These are phyloP conservation scores for Anoplolepis gracilipes DNA, from an alignment of 1,140 invertebrate genomes.

Conservation along the genomic window DNA sequence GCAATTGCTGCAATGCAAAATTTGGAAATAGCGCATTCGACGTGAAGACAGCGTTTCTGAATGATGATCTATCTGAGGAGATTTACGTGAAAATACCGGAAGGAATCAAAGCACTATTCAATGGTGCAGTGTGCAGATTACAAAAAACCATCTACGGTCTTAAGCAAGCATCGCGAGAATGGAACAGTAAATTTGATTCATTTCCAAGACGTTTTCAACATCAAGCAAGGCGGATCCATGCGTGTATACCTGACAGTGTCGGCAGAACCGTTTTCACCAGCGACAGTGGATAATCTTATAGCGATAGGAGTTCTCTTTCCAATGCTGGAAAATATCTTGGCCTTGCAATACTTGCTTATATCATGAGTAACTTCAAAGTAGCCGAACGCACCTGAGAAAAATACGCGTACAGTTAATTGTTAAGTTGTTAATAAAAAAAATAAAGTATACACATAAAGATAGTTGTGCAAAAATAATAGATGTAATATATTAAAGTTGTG, in stretches of 20 bases:
- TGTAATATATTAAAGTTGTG: no score
- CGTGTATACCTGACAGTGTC: slow-evolving; percentile 89
- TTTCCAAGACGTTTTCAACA: not conserved
- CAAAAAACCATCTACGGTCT: slow-evolving; percentile 1
- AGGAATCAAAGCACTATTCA: not conserved
- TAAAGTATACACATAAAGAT: no score
- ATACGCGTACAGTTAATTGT: no score
- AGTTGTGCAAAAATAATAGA: no score
- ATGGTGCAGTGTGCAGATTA: slow-evolving; percentile 4
- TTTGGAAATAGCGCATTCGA: not conserved
- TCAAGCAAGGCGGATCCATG: not conserved
- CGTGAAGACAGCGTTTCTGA: not conserved
- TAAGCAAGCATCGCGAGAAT: slow-evolving; percentile 31
- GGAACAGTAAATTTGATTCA: slow-evolving; percentile 35
- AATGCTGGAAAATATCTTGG: slow-evolving; percentile 92
- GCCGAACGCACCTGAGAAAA: slow-evolving; percentile 94
- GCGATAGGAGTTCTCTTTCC: slow-evolving; percentile 94
- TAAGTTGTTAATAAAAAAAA: no score
- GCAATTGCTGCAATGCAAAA: not conserved
- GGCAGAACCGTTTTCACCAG: slow-evolving; percentile 96
- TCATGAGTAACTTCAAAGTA: slow-evolving; percentile 98
- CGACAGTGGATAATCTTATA: slow-evolving; percentile 95
- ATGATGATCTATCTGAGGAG: not conserved
- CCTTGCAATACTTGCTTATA: slow-evolving; percentile 94
- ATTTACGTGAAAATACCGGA: slow-evolving; percentile 15